Percentiles rank a stretch among this genome's conserved stretches.
phyloP scores from a whole-genome alignment of 2,797 vertebrate genomes.

The Dallia pectoralis region DNA sequence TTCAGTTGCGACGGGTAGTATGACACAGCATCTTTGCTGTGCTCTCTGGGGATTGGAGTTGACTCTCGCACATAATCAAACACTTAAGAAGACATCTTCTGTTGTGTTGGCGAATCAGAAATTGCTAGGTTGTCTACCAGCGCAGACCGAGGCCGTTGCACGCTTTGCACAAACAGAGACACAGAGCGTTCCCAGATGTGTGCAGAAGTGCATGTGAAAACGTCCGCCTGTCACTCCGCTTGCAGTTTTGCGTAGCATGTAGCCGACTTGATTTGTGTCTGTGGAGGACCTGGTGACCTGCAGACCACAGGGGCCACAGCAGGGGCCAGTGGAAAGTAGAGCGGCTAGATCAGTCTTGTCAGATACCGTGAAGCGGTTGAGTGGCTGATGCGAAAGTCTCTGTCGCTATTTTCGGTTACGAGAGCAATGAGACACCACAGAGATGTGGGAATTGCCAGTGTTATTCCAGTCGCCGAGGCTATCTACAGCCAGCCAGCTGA shows the following conservation, averaged over 20 bases:
- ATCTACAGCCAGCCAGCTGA: constrained; percentile 1
- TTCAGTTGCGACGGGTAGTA: too few species aligned
- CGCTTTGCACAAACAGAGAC: too few species aligned
- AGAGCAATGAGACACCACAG: background rate
- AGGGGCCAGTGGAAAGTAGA: background rate
- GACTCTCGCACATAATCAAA: too few species aligned
- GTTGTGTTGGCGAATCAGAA: too few species aligned
- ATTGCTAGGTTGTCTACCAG: too few species aligned
- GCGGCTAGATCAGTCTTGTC: background rate
- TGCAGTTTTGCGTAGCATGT: background rate
- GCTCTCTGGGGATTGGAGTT: too few species aligned
- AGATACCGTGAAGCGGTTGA: background rate
- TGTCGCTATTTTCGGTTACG: background rate
- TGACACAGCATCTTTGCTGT: too few species aligned
- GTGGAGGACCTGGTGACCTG: background rate
- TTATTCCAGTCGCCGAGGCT: background rate
- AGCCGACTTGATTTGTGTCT: background rate
- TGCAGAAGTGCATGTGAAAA: too few species aligned
- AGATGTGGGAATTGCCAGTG: background rate
- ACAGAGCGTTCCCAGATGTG: too few species aligned
- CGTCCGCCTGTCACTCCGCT: too few species aligned
- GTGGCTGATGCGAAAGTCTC: background rate
- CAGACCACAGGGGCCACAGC: background rate
- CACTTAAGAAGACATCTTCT: too few species aligned
- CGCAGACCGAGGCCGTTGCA: too few species aligned